Percentiles rank a stretch among this genome's conserved stretches.
phyloP scores from a whole-genome alignment of 2,888 invertebrate species.

The Lepetodrilus schrolli region DNA sequence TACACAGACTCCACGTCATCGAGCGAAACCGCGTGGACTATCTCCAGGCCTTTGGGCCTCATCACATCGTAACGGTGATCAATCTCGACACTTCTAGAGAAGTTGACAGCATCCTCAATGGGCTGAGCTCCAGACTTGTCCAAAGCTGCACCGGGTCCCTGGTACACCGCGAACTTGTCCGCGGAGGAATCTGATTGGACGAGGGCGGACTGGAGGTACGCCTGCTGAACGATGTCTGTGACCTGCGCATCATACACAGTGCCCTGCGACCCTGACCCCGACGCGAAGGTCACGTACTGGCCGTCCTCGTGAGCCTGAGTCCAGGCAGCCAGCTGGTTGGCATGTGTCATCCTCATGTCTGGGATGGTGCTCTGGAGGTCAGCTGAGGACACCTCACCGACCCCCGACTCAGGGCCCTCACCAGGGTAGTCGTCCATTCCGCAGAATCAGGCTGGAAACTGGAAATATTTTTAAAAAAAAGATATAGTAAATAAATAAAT shows the following conservation, averaged over 20 bases:
- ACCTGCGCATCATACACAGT: not conserved
- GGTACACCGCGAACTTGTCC: not conserved
- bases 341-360: not conserved
- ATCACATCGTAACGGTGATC: not conserved
- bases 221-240: conserved; percentile 8
- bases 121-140: not conserved
- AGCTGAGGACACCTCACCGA: not conserved
- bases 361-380: conserved; percentile 16
- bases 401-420: not conserved
- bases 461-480: no score
- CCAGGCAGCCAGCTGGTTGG: not conserved
- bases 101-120: not conserved
- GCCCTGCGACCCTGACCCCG: not conserved
- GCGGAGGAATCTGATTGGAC: not conserved
- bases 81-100: not conserved
- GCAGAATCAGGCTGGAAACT: not conserved
- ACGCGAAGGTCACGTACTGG: not conserved
- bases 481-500: no score
- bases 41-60: not conserved
- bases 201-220: not conserved
- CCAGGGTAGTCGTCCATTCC: conserved; percentile 12
- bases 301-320: not conserved
- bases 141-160: not conserved
- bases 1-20: not conserved
- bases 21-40: not conserved